Percentiles rank a stretch among this genome's conserved stretches.
phyloP scores from a whole-genome alignment of 2,888 invertebrate genomes.

The Patella caerulea region DNA sequence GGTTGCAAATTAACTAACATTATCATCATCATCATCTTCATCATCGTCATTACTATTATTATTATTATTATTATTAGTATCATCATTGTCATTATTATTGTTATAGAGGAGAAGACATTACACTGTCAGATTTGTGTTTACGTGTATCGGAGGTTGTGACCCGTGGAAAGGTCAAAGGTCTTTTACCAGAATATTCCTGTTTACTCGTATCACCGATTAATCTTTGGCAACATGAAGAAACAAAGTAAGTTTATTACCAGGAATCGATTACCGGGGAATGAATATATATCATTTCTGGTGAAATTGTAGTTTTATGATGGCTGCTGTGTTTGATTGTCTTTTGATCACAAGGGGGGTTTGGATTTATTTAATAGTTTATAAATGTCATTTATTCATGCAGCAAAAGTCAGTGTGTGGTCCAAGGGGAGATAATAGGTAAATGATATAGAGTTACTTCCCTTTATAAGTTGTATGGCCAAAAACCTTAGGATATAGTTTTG shows the following conservation, averaged over 20 bases:
- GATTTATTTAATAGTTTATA: too few relatives aligned
- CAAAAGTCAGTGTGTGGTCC: too few relatives aligned
- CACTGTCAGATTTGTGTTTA: conserved; percentile 86
- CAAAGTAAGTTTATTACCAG: conserved; percentile 42
- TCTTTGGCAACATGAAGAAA: conserved; percentile 80
- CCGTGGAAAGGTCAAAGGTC: conserved; percentile 50
- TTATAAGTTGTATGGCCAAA: too few relatives aligned
- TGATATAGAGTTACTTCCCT: too few relatives aligned
- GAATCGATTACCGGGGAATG: too few relatives aligned
- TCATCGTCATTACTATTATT: background rate
- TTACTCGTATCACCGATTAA: conserved; percentile 92
- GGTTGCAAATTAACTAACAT: background rate
- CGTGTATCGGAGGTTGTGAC: conserved; percentile 81
- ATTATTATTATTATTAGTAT: background rate
- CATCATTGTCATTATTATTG: background rate
- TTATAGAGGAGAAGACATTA: conserved; percentile 71
- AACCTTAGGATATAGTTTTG: too few relatives aligned
- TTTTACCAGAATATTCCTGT: conserved; percentile 91
- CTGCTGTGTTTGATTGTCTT: too few relatives aligned
- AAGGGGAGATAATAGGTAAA: too few relatives aligned
- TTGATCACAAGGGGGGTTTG: too few relatives aligned
- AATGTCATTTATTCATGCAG: too few relatives aligned
- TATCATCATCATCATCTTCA: conserved; percentile 13
- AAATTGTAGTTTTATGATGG: too few relatives aligned
- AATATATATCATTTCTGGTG: too few relatives aligned